Evolutionary conservation across 2,888 invertebrate species (phyloP).

Genomic region (Arge pagana): DNA sequence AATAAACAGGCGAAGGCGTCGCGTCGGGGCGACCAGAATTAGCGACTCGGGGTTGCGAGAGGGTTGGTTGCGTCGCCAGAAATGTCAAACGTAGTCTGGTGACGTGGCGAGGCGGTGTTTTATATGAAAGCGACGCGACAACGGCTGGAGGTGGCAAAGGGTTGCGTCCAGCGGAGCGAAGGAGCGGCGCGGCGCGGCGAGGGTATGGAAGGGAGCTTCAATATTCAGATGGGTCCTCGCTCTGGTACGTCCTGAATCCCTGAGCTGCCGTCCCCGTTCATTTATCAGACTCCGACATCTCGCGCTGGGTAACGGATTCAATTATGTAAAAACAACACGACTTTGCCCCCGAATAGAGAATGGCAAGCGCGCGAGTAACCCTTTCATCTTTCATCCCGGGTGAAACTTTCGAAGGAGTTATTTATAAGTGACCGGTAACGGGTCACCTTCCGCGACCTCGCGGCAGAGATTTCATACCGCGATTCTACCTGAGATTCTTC

Average conservation of each 20-base stretch:
- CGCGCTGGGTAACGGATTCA: constrained; percentile 44
- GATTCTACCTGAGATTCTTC: too few relatives aligned
- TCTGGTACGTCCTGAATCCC: constrained; percentile 13
- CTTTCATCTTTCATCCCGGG: constrained; percentile 6
- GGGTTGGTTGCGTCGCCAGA: constrained; percentile 9
- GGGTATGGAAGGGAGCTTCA: constrained; percentile 12
- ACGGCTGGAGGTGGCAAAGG: not conserved
- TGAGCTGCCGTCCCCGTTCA: constrained; percentile 35
- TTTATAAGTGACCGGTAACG: too few relatives aligned
- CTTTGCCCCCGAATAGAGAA: constrained; percentile 5
- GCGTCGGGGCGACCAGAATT: not conserved
- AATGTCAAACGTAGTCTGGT: constrained; percentile 15
- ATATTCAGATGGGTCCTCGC: constrained; percentile 15
- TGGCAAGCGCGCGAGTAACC: too few relatives aligned
- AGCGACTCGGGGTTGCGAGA: constrained; percentile 1
- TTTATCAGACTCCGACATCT: constrained; percentile 48
- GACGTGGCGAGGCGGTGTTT: not conserved
- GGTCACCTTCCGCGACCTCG: too few relatives aligned
- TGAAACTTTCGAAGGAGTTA: not conserved
- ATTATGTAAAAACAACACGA: constrained; percentile 35
- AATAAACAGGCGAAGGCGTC: constrained; percentile 16
- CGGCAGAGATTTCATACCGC: too few relatives aligned
- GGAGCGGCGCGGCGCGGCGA: too few relatives aligned
- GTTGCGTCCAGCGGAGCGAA: too few relatives aligned
- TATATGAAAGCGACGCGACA: too few relatives aligned